Evolutionary conservation across 2,113 vertebrate species (phyloP).

Genomic region (Peromyscus maniculatus): DNA sequence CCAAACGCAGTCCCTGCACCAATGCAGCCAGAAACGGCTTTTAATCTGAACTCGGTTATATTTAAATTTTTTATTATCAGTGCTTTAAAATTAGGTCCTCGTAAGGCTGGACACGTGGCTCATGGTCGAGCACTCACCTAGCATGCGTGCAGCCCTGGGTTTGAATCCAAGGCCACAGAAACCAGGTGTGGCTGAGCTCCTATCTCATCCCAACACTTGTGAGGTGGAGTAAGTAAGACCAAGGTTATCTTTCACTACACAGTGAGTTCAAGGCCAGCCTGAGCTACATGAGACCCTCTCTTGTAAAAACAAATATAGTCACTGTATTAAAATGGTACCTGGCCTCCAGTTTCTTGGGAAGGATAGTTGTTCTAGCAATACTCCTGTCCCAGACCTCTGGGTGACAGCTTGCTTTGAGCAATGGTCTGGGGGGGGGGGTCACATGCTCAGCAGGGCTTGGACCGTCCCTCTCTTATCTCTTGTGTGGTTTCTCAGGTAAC

Average conservation of each 20-base stretch:
- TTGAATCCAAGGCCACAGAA: neutral
- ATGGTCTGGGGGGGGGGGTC: no score
- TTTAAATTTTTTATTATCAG: neutral
- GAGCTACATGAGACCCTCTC: neutral
- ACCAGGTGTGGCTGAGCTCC: neutral
- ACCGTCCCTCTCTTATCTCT: neutral
- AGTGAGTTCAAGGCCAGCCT: neutral
- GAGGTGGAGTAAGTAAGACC: neutral
- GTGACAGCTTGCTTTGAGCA: no score
- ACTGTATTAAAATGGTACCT: neutral
- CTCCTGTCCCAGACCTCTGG: no score
- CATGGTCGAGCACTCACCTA: neutral
- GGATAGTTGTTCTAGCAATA: fast-evolving
- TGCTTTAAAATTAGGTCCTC: neutral
- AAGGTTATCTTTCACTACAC: neutral
- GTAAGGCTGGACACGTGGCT: neutral
- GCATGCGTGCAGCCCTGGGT: neutral
- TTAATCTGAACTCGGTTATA: neutral
- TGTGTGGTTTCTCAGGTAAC: neutral
- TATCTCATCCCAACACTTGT: neutral
- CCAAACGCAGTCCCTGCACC: neutral
- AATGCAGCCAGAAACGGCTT: no score
- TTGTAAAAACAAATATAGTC: neutral
- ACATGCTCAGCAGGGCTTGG: fast-evolving
- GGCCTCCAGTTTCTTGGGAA: neutral